Conservation (phyloP, 1,140 invertebrate species). For the Psilanteris sp. region DNA sequence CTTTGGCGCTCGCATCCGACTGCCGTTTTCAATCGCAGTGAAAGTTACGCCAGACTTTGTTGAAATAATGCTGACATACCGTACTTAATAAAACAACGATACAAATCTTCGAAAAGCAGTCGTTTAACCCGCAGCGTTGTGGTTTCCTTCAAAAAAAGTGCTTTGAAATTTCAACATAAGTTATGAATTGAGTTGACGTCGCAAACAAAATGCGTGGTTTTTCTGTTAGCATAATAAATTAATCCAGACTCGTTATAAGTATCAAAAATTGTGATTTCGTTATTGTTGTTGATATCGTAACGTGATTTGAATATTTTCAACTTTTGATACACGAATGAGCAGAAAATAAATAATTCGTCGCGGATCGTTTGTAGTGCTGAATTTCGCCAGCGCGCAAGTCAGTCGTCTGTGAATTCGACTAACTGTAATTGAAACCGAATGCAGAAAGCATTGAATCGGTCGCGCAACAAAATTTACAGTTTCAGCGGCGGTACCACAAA, state of each 20-base stretch:
- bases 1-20: slow-evolving; percentile 32
- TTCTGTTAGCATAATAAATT: too few species aligned
- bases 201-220: too few species aligned
- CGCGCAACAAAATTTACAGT: slow-evolving; percentile 1
- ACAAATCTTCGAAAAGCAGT: slow-evolving; percentile 30
- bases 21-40: slow-evolving; percentile 52
- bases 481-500: neutral
- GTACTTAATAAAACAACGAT: slow-evolving; percentile 54
- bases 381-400: slow-evolving; percentile 20
- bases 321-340: too few species aligned
- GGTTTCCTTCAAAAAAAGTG: slow-evolving; percentile 6
- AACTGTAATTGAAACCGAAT: slow-evolving; percentile 10
- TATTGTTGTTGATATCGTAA: too few species aligned
- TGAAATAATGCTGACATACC: slow-evolving; percentile 57
- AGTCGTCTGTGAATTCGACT: slow-evolving; percentile 8
- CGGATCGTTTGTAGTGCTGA: neutral
- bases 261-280: too few species aligned
- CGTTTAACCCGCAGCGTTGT: slow-evolving; percentile 1
- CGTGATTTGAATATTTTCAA: too few species aligned
- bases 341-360: too few species aligned
- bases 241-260: too few species aligned
- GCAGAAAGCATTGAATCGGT: slow-evolving; percentile 15
- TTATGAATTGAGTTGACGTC: too few species aligned
- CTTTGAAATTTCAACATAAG: neutral
- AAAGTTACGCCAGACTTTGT: slow-evolving; percentile 53